A percentile compares a stretch with the other conserved stretches of the same genome.
These are phyloP conservation scores for Trachymyrmex cornetzi DNA, from an alignment of 1,140 invertebrate genomes.

Conservation along the genomic window DNA sequence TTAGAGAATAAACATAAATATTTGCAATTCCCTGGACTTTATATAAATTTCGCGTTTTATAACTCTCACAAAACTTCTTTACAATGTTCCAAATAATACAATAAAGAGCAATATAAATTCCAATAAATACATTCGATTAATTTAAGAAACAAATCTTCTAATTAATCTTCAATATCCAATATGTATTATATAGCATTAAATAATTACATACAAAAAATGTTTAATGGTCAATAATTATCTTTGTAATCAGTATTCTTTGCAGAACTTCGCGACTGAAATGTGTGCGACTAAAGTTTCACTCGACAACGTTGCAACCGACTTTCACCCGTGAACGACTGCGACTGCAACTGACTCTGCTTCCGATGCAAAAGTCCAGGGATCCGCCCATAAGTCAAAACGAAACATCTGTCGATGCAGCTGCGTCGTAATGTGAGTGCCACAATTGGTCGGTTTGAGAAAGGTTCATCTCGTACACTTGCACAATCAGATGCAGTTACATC, in stretches of 20 bases:
- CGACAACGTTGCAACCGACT: background rate
- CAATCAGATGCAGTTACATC: background rate
- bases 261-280: background rate
- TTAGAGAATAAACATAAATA: background rate
- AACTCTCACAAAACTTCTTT: background rate
- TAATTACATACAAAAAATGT: background rate
- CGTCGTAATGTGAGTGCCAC: background rate
- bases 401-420: slow-evolving; percentile 45
- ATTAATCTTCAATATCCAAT: background rate
- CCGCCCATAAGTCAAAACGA: slow-evolving; percentile 38
- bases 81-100: background rate
- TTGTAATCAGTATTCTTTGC: background rate
- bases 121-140: background rate
- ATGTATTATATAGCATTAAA: background rate
- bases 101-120: background rate
- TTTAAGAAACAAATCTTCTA: background rate
- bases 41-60: background rate
- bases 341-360: background rate
- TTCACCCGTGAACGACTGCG: slow-evolving; percentile 13
- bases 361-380: slow-evolving; percentile 42
- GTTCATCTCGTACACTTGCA: background rate
- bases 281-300: slow-evolving; percentile 8
- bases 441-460: background rate
- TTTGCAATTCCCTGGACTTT: slow-evolving; percentile 21
- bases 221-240: background rate